Evolutionary conservation across 2,797 vertebrate genomes (phyloP).

Genomic region (Scolopax rusticola): DNA sequence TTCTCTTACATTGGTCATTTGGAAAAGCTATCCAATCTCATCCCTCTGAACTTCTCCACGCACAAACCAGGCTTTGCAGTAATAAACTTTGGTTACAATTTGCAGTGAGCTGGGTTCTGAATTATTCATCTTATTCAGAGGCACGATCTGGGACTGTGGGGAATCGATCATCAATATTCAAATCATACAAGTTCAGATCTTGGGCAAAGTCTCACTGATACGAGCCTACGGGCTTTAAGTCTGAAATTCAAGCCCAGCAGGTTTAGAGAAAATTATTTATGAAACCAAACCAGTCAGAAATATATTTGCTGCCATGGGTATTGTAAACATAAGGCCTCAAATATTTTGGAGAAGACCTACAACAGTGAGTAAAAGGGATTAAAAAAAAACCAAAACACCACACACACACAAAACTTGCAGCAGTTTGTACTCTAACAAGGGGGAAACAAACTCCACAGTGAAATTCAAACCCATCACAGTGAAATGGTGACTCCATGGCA

Average conservation of each 20-base stretch:
- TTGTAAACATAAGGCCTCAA: background rate
- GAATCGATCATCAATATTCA: slow-evolving; percentile 17
- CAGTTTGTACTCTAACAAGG: background rate
- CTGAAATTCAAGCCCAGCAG: background rate
- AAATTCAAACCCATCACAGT: background rate
- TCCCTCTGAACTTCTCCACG: background rate
- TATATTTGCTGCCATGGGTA: background rate
- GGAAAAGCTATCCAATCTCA: background rate
- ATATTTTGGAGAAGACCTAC: background rate
- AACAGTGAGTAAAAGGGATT: background rate
- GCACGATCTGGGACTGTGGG: background rate
- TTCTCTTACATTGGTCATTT: background rate
- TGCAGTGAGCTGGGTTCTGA: background rate
- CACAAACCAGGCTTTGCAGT: background rate
- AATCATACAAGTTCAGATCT: background rate
- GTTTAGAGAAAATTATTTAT: background rate
- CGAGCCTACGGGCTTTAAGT: background rate
- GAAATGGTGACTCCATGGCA: background rate
- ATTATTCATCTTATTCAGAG: background rate
- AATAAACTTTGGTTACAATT: background rate
- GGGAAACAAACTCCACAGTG: background rate
- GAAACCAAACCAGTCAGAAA: background rate
- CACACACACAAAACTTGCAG: background rate
- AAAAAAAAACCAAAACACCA: background rate
- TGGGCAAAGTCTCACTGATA: background rate